Conservation (phyloP, 2,888 invertebrate species). For the Acleris emargana region DNA sequence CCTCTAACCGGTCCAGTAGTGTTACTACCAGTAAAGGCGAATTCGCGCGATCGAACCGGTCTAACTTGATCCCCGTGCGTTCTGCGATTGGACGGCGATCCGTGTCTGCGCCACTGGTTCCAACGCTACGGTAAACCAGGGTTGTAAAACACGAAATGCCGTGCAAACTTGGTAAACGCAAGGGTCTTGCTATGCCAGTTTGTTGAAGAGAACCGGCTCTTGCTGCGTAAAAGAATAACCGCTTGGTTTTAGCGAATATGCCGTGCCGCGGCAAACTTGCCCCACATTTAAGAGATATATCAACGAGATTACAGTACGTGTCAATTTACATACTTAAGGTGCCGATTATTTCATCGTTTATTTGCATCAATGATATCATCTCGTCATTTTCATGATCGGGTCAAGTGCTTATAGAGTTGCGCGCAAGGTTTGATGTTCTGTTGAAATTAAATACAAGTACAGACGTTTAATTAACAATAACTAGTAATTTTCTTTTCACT, state of each 20-base stretch:
- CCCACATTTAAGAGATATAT: slow-evolving; percentile 68
- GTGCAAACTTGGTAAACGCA: too few relatives aligned
- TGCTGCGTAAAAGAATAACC: too few relatives aligned
- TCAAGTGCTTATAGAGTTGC: neutral
- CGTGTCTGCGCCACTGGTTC: too few relatives aligned
- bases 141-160: too few relatives aligned
- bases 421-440: neutral
- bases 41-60: too few relatives aligned
- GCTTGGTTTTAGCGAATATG: slow-evolving; percentile 63
- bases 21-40: slow-evolving; percentile 40
- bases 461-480: too few relatives aligned
- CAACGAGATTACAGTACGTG: slow-evolving; percentile 36
- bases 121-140: too few relatives aligned
- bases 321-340: slow-evolving; percentile 29
- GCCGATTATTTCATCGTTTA: slow-evolving; percentile 31
- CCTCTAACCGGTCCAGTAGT: slow-evolving; percentile 75
- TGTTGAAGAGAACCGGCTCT: too few relatives aligned
- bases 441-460: neutral
- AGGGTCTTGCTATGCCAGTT: too few relatives aligned
- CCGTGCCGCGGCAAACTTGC: slow-evolving; percentile 73
- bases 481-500: too few relatives aligned
- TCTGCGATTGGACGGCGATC: too few relatives aligned
- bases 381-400: neutral
- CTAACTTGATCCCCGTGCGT: too few relatives aligned
- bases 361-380: slow-evolving; percentile 1